A percentile compares a stretch with the other conserved stretches of the same genome.
Evolutionary conservation across 2,888 invertebrate genomes (phyloP).

Genomic region (Lissonota sp.): DNA sequence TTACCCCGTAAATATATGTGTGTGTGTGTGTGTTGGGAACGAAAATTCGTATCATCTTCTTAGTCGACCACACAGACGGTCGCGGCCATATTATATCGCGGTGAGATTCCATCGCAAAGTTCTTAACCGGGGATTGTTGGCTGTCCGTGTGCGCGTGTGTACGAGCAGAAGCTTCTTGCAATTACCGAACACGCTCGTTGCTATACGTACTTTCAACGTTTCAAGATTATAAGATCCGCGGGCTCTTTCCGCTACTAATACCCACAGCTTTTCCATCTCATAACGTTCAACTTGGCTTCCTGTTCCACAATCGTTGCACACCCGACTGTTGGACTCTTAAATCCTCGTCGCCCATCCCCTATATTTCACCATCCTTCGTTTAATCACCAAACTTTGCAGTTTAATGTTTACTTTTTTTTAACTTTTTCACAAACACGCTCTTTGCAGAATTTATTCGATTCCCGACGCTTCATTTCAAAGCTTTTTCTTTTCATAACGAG

Average conservation of each 20-base stretch:
- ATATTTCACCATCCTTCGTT: conserved; percentile 12
- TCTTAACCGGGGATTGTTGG: too few relatives aligned
- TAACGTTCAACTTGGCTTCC: conserved; percentile 10
- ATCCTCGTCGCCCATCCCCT: conserved; percentile 16
- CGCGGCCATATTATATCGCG: conserved; percentile 38
- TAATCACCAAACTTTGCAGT: too few relatives aligned
- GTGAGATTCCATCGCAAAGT: conserved; percentile 58
- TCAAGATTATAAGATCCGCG: conserved; percentile 54
- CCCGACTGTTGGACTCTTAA: conserved; percentile 14
- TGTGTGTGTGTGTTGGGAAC: too few relatives aligned
- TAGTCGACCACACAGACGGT: conserved; percentile 4
- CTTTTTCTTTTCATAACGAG: too few relatives aligned
- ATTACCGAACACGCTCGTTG: conserved; percentile 44
- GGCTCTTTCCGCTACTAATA: conserved; percentile 38
- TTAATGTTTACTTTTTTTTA: too few relatives aligned
- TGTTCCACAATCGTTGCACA: too few relatives aligned
- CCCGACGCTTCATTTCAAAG: too few relatives aligned
- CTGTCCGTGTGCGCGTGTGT: too few relatives aligned
- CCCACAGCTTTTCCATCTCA: neutral
- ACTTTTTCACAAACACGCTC: too few relatives aligned
- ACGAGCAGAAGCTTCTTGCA: conserved; percentile 48
- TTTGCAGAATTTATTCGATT: too few relatives aligned
- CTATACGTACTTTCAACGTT: conserved; percentile 44
- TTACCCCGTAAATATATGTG: too few relatives aligned
- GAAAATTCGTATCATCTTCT: conserved; percentile 21